phyloP scores from a whole-genome alignment of 2,113 vertebrate species.

The Charina bottae region DNA sequence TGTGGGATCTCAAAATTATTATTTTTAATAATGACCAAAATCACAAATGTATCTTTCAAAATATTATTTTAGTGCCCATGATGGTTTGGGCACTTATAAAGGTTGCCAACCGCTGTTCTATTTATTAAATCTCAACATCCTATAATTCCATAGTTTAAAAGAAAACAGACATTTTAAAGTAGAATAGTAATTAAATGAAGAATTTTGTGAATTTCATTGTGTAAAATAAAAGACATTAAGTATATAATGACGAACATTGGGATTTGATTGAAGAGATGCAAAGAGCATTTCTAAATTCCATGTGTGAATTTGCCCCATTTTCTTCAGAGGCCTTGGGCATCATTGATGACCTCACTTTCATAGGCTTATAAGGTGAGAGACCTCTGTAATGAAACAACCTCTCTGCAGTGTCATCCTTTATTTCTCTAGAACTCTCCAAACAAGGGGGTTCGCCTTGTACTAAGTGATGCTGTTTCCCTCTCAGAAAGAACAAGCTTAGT shows the following conservation, averaged over 20 bases:
- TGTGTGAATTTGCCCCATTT: background rate
- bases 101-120: background rate
- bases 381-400: background rate
- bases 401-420: background rate
- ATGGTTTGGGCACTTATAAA: background rate
- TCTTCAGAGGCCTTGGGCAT: background rate
- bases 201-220: background rate
- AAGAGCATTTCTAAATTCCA: background rate
- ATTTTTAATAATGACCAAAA: background rate
- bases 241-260: background rate
- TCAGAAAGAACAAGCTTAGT: background rate
- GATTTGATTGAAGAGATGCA: background rate
- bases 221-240: background rate
- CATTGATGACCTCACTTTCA: background rate
- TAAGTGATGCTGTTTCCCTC: background rate
- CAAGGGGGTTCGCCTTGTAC: background rate
- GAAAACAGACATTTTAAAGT: background rate
- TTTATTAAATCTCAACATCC: background rate
- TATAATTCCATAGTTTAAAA: background rate
- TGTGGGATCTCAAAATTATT: background rate
- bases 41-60: background rate
- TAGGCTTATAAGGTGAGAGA: background rate
- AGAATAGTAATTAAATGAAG: background rate
- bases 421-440: background rate
- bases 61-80: background rate